Evolutionary conservation across 2,888 invertebrate genomes (phyloP), one percentile per base, ranked within the genome.

Genomic region (Bombylius major): DNA sequence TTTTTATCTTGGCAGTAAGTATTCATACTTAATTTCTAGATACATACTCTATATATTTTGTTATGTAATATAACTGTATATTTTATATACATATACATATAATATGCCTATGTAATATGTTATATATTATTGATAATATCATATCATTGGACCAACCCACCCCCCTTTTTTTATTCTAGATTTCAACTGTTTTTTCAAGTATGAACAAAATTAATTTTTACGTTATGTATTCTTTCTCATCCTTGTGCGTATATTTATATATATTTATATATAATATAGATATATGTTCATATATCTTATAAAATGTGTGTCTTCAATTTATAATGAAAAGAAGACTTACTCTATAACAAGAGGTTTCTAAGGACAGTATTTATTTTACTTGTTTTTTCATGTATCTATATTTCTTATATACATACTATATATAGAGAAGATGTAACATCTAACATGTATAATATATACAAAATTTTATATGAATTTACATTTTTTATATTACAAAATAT

Each of bases 151-250:
- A 23, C 23, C 23, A 23, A 14, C 11, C 39, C 53, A 14, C 34
- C 13, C 23, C 47, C 34, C 45, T 50, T 14, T n/a, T n/a, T 23
- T 33, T 54, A 49, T 45, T 54, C n/a, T 36, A 14, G 32, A 44
- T 32, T 23, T 47, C 14, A 34, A 49, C 32, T 54, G 44, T 54
- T 44, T 50, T 54, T 50, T 39, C 45, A 14, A 50, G 54, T 54
- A 50, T 54, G 54, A 50, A 54, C 54, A 44, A 54, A 54, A 54
- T 54, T 54, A 54, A 54, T 54, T 54, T 54, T 54, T 54, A 50
- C 49, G 54, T 54, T 42, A 23, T 23, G 23, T 23, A 23, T 23
- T 23, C 53, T 48, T 42, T 42, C 48, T 54, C 53, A 48, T 54
- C 53, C 53, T 54, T 47, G 39, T 54, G 42, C 39, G 48, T 48